Evolutionary conservation across 2,797 vertebrate genomes (phyloP).

Genomic region (Poliocrania exsul): DNA sequence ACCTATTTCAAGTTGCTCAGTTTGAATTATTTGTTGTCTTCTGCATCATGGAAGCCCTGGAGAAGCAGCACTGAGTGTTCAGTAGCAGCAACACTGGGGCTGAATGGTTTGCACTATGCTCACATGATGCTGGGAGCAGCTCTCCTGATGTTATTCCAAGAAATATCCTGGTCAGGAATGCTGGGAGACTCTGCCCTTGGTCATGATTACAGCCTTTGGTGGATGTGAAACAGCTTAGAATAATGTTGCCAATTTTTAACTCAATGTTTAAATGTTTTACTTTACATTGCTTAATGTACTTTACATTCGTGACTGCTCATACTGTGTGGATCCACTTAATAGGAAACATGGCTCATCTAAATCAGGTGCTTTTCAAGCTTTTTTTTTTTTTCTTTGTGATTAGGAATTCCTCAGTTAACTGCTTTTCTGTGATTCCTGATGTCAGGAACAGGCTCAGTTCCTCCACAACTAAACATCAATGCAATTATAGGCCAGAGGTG

Average conservation of each 20-base stretch:
- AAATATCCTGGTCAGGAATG: not conserved
- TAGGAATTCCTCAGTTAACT: slow-evolving; percentile 2
- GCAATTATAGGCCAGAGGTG: slow-evolving; percentile 31
- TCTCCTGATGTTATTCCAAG: not conserved
- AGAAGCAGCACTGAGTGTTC: not conserved
- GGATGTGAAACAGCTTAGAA: not conserved
- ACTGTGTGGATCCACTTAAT: not conserved
- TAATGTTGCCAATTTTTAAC: not conserved
- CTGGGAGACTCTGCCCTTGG: not conserved
- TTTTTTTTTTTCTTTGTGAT: not conserved
- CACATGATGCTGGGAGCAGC: not conserved
- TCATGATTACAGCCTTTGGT: not conserved
- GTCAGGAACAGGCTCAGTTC: not conserved
- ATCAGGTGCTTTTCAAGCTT: not conserved
- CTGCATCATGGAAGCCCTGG: fast-evolving
- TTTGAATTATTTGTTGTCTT: not conserved
- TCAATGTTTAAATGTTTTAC: not conserved
- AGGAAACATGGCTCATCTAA: not conserved
- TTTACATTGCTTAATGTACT: not conserved
- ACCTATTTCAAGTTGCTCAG: not conserved
- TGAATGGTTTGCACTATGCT: not conserved
- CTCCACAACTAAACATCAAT: not conserved
- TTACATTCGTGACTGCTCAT: not conserved
- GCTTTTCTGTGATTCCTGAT: not conserved
- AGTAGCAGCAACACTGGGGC: not conserved